A percentile compares a stretch with the other conserved stretches of the same genome.
These are phyloP conservation scores for Platysternon megacephalum DNA, from an alignment of 2,113 vertebrate genomes.

Conservation along the genomic window DNA sequence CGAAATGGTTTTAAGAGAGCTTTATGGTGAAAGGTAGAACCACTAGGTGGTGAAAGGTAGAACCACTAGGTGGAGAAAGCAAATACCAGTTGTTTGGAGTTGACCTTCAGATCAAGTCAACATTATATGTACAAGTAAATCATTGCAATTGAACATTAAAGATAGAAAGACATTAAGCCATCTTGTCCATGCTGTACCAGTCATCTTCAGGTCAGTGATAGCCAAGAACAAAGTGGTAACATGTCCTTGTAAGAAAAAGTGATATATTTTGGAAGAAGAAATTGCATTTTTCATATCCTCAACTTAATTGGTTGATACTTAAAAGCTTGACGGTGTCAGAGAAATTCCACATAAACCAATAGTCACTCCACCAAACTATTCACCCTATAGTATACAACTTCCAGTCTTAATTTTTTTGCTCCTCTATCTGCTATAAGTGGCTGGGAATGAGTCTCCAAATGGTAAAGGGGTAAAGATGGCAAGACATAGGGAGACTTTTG, in stretches of 20 bases:
- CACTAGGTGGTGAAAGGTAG: background rate
- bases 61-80: background rate
- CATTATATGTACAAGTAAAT: background rate
- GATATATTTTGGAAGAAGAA: background rate
- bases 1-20: background rate
- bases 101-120: background rate
- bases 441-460: background rate
- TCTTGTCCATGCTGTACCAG: background rate
- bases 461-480: background rate
- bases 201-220: background rate
- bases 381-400: background rate
- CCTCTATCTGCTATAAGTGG: background rate
- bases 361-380: background rate
- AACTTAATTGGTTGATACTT: background rate
- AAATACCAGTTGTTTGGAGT: background rate
- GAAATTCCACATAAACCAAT: background rate
- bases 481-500: background rate
- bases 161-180: background rate
- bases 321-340: background rate
- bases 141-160: background rate
- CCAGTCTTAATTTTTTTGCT: background rate
- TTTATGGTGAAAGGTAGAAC: background rate
- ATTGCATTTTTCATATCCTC: background rate
- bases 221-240: background rate
- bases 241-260: background rate